Evolutionary conservation across 2,113 vertebrate genomes (phyloP).

Genomic region (Hypanus sabinus): DNA sequence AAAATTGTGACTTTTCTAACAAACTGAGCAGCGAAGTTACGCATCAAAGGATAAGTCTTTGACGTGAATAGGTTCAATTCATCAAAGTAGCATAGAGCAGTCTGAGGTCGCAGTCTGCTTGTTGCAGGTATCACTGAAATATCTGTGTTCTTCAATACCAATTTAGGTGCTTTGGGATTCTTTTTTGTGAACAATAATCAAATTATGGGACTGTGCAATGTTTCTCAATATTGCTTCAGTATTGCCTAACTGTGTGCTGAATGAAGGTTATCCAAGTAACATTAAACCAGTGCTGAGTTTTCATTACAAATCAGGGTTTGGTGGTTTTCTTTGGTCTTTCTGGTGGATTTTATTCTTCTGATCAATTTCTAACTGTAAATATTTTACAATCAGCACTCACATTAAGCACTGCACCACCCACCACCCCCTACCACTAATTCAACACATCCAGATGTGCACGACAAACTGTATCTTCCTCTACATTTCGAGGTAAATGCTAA

Average conservation of each 20-base stretch:
- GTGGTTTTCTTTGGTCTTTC: not conserved
- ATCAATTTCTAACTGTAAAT: not conserved
- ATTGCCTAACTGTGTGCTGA: not conserved
- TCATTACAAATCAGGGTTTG: not conserved
- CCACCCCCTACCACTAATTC: not conserved
- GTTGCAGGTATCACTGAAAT: not conserved
- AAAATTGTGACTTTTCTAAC: not conserved
- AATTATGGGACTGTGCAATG: not conserved
- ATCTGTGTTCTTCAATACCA: not conserved
- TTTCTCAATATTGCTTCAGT: not conserved
- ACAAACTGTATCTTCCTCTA: slow-evolving; percentile 1
- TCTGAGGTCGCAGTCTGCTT: not conserved
- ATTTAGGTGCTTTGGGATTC: not conserved
- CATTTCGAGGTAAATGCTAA: not conserved
- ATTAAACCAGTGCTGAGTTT: not conserved
- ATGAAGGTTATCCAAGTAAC: slow-evolving; percentile 4
- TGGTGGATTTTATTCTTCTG: not conserved
- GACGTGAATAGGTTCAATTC: not conserved
- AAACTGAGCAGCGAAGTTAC: not conserved
- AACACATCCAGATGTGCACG: not conserved
- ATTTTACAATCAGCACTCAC: not conserved
- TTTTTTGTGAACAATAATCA: not conserved
- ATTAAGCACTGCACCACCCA: not conserved
- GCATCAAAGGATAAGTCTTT: not conserved
- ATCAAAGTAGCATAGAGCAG: not conserved